Evolutionary conservation across 2,797 vertebrate species (phyloP), one percentile per base, ranked within the genome.

Genomic region (Cottoperca gobio): DNA sequence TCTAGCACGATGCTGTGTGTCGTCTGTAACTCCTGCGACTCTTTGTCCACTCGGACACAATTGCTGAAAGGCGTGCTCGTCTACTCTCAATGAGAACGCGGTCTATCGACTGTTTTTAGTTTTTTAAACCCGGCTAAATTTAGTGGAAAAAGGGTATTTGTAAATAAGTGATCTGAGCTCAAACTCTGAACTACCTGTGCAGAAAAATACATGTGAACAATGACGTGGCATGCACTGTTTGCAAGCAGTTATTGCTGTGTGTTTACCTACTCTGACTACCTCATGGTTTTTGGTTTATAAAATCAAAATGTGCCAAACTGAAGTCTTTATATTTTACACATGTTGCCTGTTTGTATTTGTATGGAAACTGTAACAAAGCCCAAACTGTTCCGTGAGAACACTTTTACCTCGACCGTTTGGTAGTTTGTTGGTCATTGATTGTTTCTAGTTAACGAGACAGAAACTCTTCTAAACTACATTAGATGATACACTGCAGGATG

Each of bases 281-380:
- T 43, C 33, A 72, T 66, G 42, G 40, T 54, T 68, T n/a, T 65
- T 14, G 11, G 26, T 73, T 54, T 21, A 33, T 42, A 9, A 52
- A 64, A 70, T 72, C 60, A 53, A 11, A 28, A 59, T 45, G 28
- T 58, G 45, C 28, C 45, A 43, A 45, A 33, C 12, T 17, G 19
- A 37, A 46, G 7, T 8, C 17, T 21, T 23, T 19, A 14, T 13
- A 28, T 24, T 35, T 19, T 28, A 40, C 2, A 12, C 13, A 39
- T 37, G 46, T 48, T 17, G 11, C 23, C 6, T 39, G 12, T 63
- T 53, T 54, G 10, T 43, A 52, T n/a, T 37, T 60, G 24, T 3
- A 12, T 12, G 14, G 13, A 23, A 37, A 26, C 21, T 45, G 16
- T 12, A 23, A 19, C 14, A 13, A 59, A 54, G 24, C 43, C 24